Evolutionary conservation across 2,113 vertebrate genomes (phyloP).

Genomic region (Colistium nudipinnis): DNA sequence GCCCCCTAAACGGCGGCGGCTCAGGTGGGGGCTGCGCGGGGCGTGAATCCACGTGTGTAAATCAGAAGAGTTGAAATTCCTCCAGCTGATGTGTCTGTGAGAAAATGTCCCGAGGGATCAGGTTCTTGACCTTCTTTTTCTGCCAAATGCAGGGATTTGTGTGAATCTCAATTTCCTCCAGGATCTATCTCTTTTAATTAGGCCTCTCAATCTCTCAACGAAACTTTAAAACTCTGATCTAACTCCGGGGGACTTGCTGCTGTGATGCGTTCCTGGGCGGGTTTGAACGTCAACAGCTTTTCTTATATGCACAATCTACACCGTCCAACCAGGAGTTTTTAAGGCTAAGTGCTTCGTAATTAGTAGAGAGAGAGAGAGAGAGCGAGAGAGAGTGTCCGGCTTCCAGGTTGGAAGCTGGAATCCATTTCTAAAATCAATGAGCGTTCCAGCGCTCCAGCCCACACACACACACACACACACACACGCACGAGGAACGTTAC

Average conservation of each 20-base stretch:
- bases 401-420: conserved; percentile 5
- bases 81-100: neutral
- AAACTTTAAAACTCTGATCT: too few species aligned
- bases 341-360: conserved; percentile 37
- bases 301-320: neutral
- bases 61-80: neutral
- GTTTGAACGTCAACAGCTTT: neutral
- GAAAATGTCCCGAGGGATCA: conserved; percentile 22
- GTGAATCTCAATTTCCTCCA: conserved; percentile 12
- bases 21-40: neutral
- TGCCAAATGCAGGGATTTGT: conserved; percentile 14
- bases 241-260: neutral
- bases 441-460: neutral
- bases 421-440: conserved; percentile 34
- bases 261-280: conserved; percentile 5
- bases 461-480: neutral
- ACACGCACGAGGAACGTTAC: neutral
- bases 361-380: conserved; percentile 14
- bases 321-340: conserved; percentile 4
- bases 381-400: neutral
- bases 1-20: neutral
- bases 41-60: neutral
- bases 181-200: conserved; percentile 35
- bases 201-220: conserved; percentile 29
- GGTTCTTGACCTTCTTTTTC: conserved; percentile 13